Conservation (phyloP, 92 coral and sea anemone genomes). For the Virgularia gustaviana region DNA sequence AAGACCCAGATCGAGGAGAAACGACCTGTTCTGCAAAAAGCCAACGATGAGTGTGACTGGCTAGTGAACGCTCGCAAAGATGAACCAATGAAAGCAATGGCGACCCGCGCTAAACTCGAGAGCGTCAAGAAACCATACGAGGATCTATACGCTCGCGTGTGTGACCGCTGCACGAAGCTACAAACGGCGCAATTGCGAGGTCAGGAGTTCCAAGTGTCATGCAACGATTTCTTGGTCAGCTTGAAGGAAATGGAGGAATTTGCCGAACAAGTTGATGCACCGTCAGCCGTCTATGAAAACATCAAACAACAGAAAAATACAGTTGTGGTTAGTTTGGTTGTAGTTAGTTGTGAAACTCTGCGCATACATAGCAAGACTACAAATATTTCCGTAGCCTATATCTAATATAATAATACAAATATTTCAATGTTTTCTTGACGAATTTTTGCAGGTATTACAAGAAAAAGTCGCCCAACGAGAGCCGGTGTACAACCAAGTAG, state of each 20-base stretch:
- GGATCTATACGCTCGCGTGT: slow-evolving; percentile 67
- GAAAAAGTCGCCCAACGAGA: slow-evolving; percentile 75
- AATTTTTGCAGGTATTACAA: slow-evolving; percentile 67
- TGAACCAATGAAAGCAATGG: slow-evolving; percentile 81
- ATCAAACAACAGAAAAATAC: slow-evolving; percentile 67
- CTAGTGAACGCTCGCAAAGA: slow-evolving; percentile 81
- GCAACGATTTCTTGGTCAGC: slow-evolving; percentile 66
- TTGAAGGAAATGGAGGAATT: slow-evolving; percentile 81
- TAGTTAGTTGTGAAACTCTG: not conserved
- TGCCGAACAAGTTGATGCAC: slow-evolving; percentile 58
- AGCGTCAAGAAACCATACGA: slow-evolving; percentile 79
- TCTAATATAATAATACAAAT: too few relatives aligned
- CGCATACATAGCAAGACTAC: not conserved
- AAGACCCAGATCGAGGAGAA: slow-evolving; percentile 72
- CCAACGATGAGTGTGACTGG: slow-evolving; percentile 76
- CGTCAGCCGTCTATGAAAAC: slow-evolving; percentile 83
- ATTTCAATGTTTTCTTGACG: not conserved
- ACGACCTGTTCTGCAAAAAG: slow-evolving; percentile 71
- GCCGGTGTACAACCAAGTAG: slow-evolving; percentile 78
- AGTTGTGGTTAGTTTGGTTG: slow-evolving; percentile 59
- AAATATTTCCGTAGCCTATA: not conserved
- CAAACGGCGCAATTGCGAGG: slow-evolving; percentile 97
- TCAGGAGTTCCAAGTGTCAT: slow-evolving; percentile 96
- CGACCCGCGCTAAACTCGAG: slow-evolving; percentile 84
- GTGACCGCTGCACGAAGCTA: slow-evolving; percentile 77